Evolutionary conservation across 2,888 invertebrate genomes (phyloP), one percentile per base, ranked within the genome.

Genomic region (Pseudococcus viburni): DNA sequence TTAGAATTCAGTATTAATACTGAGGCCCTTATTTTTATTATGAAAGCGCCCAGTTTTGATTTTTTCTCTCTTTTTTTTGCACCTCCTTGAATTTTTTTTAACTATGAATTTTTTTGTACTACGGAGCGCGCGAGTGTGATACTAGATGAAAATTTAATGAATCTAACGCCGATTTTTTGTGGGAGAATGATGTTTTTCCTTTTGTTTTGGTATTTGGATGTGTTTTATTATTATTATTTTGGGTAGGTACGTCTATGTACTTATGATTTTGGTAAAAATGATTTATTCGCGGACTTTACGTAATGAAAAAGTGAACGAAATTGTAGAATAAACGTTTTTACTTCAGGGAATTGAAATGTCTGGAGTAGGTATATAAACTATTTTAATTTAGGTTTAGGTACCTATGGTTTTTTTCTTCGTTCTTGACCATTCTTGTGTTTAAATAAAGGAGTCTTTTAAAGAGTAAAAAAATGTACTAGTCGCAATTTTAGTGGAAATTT

Each of bases 1-100:
- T 87, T 80, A 80, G 42, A 33, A 83, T 80, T 87, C 87, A 87
- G 87, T 87, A 80, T 87, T 87, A 26, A 80, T 87, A 87, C 87
- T 87, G 87, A 87, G 87, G 87, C 87, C 87, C 87, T 87, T 87
- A 87, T 87, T 87, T 85, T 87, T 87, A 87, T 87, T 87, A 77
- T 87, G 42, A 87, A 87, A 87, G 87, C 87, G 87, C 87, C 87
- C 87, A 87, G 87, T 87, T 87, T 80, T 59, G 12, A 33, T 59
- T 85, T 55, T 12, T 33, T 85, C 26, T 33, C 26, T 33, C 59
- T 85, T 85, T 17, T 80, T 80, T 42, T 80, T 0, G 15, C 19
- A 42, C 73, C 12, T 33, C 26, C 22, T 11, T 0, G 12, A 51
- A 55, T 26, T 48, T 84, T 84, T 84, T 84, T 59, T 59, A 19